These are phyloP conservation scores for Cheilosia grossa DNA, from an alignment of 2,888 invertebrate species.

Conservation along the genomic window DNA sequence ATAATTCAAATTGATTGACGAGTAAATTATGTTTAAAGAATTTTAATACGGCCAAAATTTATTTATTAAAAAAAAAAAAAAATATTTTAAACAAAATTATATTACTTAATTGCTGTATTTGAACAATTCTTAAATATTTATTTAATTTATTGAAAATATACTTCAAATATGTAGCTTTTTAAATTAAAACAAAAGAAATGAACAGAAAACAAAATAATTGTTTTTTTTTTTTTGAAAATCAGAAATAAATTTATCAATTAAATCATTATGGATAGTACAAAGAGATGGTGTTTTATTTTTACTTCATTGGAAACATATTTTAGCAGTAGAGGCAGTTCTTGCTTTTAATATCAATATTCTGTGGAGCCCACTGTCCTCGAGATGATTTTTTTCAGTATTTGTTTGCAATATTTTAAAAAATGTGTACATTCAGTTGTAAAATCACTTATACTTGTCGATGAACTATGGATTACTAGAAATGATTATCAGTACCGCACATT, in stretches of 20 bases:
- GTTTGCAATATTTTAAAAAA: too few species aligned
- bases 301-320: neutral
- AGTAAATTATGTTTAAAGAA: conserved; percentile 34
- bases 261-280: conserved; percentile 55
- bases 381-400: too few species aligned
- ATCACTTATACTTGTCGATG: too few species aligned
- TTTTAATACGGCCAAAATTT: conserved; percentile 60
- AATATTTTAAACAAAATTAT: conserved; percentile 42
- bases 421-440: too few species aligned
- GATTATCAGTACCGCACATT: too few species aligned
- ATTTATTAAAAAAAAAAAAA: conserved; percentile 34
- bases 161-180: conserved; percentile 60
- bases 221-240: conserved; percentile 28
- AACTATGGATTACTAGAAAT: too few species aligned
- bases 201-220: conserved; percentile 17
- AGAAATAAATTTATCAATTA: conserved; percentile 62
- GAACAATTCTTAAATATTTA: conserved; percentile 35
- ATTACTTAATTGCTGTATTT: conserved; percentile 42
- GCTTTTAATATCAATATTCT: too few species aligned
- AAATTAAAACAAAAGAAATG: conserved; percentile 29
- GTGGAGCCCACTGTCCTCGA: too few species aligned
- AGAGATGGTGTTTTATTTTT: conserved; percentile 5
- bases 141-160: conserved; percentile 42
- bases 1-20: conserved; percentile 26
- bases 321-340: too few species aligned